A percentile compares a stretch with the other conserved stretches of the same genome.
Evolutionary conservation across 2,113 vertebrate genomes (phyloP).

Genomic region (Lipotes vexillifer): DNA sequence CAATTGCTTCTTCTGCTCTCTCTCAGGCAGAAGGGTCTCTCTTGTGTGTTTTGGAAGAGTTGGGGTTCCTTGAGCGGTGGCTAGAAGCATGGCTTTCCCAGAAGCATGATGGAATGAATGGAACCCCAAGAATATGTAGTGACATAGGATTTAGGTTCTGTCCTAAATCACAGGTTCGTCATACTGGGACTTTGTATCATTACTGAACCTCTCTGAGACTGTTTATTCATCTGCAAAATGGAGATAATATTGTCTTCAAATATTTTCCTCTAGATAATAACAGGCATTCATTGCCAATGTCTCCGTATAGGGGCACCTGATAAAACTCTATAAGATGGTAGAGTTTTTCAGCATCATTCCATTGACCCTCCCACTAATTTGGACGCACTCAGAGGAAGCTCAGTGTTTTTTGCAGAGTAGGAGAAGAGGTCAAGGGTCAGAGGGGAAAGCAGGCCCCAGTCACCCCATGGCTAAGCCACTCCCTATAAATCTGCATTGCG

Average conservation of each 20-base stretch:
- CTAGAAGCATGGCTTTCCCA: not conserved
- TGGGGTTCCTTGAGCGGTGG: not conserved
- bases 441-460: not conserved
- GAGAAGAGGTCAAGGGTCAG: not conserved
- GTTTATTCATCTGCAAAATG: not conserved
- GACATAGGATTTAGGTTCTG: not conserved
- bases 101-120: not conserved
- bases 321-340: not conserved
- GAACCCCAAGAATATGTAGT: not conserved
- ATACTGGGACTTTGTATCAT: not conserved
- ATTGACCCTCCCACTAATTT: not conserved
- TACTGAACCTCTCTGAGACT: not conserved
- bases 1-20: not conserved
- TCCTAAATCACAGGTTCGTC: not conserved
- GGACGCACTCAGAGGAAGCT: not conserved
- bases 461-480: not conserved
- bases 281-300: not conserved
- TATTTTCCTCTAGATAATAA: not conserved
- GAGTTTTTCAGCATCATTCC: not conserved
- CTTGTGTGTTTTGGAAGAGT: not conserved
- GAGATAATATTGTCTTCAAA: slow-evolving; percentile 16
- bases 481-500: fast-evolving
- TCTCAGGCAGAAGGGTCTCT: not conserved
- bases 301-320: not conserved
- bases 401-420: not conserved